Percentiles rank a stretch among this genome's conserved stretches.
Conservation (phyloP, 2,113 vertebrate genomes). For the Otus sunia region DNA sequence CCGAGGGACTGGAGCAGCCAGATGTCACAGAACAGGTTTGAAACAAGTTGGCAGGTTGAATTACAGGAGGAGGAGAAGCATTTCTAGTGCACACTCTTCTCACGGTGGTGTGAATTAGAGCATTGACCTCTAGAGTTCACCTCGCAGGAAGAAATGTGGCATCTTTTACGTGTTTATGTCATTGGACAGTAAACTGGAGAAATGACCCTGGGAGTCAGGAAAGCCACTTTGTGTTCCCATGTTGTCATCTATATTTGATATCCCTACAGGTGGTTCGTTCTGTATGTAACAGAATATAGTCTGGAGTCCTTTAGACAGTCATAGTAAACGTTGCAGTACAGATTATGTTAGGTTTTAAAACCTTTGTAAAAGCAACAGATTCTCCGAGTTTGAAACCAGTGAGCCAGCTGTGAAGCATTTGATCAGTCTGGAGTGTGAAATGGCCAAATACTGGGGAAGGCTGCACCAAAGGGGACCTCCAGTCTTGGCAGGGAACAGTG, state of each 20-base stretch:
- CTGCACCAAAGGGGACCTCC: not conserved
- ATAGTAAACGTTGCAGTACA: not conserved
- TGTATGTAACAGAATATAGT: not conserved
- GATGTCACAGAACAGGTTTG: constrained; percentile 2
- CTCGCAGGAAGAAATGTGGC: not conserved
- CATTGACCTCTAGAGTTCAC: not conserved
- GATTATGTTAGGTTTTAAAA: not conserved
- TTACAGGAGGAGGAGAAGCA: not conserved
- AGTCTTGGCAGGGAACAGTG: not conserved
- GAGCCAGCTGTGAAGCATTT: not conserved
- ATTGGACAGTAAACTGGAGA: not conserved
- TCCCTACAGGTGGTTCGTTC: not conserved
- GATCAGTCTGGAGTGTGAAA: not conserved
- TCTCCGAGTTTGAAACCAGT: not conserved
- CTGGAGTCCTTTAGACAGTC: not conserved
- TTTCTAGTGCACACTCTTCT: not conserved
- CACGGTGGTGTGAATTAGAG: not conserved
- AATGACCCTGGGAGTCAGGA: not conserved
- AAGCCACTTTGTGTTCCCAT: accelerated
- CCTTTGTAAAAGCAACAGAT: not conserved
- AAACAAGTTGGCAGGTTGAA: not conserved
- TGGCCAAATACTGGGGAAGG: not conserved
- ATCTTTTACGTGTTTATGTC: not conserved
- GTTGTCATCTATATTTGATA: not conserved
- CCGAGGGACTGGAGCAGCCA: not conserved